Conservation (phyloP, 2,113 vertebrate genomes). For the Epinephelus lanceolatus region DNA sequence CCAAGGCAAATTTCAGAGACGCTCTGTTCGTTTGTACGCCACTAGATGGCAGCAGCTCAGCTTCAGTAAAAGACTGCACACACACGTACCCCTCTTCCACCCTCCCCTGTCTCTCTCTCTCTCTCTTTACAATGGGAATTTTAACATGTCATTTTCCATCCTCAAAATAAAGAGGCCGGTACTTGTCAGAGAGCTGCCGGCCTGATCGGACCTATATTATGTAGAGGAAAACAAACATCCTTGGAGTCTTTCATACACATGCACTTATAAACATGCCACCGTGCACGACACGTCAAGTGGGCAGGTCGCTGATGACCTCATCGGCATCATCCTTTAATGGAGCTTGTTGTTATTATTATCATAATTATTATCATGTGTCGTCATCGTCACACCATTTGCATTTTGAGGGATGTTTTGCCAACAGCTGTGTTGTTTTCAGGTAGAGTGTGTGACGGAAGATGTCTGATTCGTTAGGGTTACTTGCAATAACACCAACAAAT, state of each 20-base stretch:
- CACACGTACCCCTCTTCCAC: not conserved
- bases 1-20: conserved; percentile 10
- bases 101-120: conserved; percentile 7
- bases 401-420: not conserved
- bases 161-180: conserved; percentile 59
- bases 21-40: conserved; percentile 48
- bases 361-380: not conserved
- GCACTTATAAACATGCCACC: not conserved
- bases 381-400: not conserved
- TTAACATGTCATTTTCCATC: conserved; percentile 70
- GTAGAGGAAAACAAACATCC: conserved; percentile 11
- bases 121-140: conserved; percentile 68
- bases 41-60: conserved; percentile 90
- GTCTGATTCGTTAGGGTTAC: not conserved
- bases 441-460: not conserved
- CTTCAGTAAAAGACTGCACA: conserved; percentile 65
- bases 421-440: conserved; percentile 1
- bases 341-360: conserved; percentile 29
- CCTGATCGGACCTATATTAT: conserved; percentile 20
- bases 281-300: not conserved
- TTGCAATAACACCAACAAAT: conserved; percentile 1
- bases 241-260: conserved; percentile 2
- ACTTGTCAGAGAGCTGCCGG: conserved; percentile 46
- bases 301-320: conserved; percentile 42
- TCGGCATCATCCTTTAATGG: conserved; percentile 14